Percentiles rank a stretch among this genome's conserved stretches.
Evolutionary conservation across 2,113 vertebrate genomes (phyloP).

Genomic region (Empidonax traillii): DNA sequence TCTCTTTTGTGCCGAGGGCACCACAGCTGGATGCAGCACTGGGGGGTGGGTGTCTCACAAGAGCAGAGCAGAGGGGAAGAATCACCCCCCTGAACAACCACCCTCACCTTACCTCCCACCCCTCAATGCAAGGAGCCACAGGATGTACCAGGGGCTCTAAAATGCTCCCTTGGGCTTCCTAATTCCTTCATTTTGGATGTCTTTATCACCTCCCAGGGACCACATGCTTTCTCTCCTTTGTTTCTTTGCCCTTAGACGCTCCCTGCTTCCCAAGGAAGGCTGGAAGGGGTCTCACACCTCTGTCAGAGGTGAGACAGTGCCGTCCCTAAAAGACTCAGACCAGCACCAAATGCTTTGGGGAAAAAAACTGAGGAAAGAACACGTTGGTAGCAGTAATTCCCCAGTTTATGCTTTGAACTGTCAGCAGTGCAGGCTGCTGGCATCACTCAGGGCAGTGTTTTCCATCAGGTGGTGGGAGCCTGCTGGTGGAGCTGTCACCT

Average conservation of each 20-base stretch:
- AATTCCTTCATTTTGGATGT: not conserved
- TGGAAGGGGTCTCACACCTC: not conserved
- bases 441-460: not conserved
- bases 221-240: not conserved
- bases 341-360: not conserved
- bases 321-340: not conserved
- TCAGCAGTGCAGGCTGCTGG: not conserved
- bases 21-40: too few species aligned
- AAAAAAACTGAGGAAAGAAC: not conserved
- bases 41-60: too few species aligned
- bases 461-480: not conserved
- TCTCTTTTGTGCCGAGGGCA: too few species aligned
- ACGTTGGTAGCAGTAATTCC: not conserved
- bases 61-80: too few species aligned
- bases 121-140: not conserved
- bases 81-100: not conserved
- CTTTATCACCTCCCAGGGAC: not conserved
- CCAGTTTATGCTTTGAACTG: not conserved
- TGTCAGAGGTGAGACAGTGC: not conserved
- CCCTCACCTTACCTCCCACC: not conserved
- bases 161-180: not conserved
- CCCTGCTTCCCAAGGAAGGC: not conserved
- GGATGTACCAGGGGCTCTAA: not conserved
- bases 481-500: not conserved
- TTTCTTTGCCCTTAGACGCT: not conserved